Conservation (phyloP, 2,797 vertebrate species). For the Melanotaenia pygmaea region DNA sequence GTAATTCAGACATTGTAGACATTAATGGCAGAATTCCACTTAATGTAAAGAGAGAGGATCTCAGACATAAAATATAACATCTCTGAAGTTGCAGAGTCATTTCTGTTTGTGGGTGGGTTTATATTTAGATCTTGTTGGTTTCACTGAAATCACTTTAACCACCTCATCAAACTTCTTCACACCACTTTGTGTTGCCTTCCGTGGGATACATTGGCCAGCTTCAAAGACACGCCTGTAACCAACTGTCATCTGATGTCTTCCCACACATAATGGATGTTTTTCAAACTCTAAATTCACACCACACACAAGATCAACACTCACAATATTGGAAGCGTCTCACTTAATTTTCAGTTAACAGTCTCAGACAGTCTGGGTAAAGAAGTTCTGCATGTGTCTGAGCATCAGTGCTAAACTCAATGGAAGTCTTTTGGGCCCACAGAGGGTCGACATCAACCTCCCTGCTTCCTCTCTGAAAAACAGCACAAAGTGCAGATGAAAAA, state of each 20-base stretch:
- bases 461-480: conserved; percentile 86
- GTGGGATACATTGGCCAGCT: conserved; percentile 38
- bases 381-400: conserved; percentile 54
- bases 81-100: conserved; percentile 26
- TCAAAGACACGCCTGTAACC: conserved; percentile 55
- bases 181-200: conserved; percentile 3
- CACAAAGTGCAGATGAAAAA: conserved; percentile 71
- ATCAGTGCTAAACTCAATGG: conserved; percentile 88
- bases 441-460: conserved; percentile 89
- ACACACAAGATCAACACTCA: conserved; percentile 78
- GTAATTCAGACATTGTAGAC: conserved; percentile 7
- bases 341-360: conserved; percentile 80
- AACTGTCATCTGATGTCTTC: conserved; percentile 64
- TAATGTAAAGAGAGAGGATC: conserved; percentile 15
- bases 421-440: conserved; percentile 83
- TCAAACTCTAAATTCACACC: conserved; percentile 54
- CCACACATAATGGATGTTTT: conserved; percentile 70
- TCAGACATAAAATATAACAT: conserved; percentile 22
- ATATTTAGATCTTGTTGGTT: conserved; percentile 36
- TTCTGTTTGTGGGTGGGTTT: conserved; percentile 38
- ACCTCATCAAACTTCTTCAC: conserved; percentile 42
- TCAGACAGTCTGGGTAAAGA: conserved; percentile 76
- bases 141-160: conserved; percentile 33
- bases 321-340: conserved; percentile 84
- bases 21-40: background rate